phyloP scores from a whole-genome alignment of 2,888 invertebrate species.

The Arctia plantaginis region DNA sequence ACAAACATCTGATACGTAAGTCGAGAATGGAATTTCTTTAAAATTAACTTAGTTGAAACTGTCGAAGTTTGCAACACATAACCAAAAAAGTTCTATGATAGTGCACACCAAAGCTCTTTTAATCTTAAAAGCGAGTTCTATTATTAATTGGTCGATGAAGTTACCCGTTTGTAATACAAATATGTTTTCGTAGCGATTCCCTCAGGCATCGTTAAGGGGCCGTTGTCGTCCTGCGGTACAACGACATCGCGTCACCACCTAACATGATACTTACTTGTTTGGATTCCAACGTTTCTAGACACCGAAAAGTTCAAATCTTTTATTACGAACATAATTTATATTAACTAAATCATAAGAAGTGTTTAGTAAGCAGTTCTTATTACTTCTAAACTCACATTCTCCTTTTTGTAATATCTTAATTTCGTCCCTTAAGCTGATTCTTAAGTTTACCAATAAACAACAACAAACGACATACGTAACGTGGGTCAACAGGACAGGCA shows the following conservation, averaged over 20 bases:
- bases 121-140: slow-evolving; percentile 34
- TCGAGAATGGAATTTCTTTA: slow-evolving; percentile 21
- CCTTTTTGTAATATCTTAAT: slow-evolving; percentile 38
- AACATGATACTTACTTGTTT: slow-evolving; percentile 6
- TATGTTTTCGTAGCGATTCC: slow-evolving; percentile 29
- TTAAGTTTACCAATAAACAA: slow-evolving; percentile 47
- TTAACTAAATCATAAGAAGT: neutral
- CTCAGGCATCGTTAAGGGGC: slow-evolving; percentile 30
- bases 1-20: slow-evolving; percentile 9
- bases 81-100: slow-evolving; percentile 27
- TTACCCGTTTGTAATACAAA: slow-evolving; percentile 29
- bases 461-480: slow-evolving; percentile 52
- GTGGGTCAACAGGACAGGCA: slow-evolving; percentile 67
- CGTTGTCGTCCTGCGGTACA: slow-evolving; percentile 28
- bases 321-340: neutral
- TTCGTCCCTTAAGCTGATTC: slow-evolving; percentile 30
- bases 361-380: neutral
- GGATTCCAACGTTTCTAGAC: neutral
- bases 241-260: slow-evolving; percentile 4
- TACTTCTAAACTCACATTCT: neutral
- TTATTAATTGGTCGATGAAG: slow-evolving; percentile 42
- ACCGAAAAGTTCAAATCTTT: neutral
- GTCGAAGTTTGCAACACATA: slow-evolving; percentile 35
- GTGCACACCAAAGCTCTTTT: slow-evolving; percentile 32
- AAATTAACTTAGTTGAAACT: slow-evolving; percentile 29